Conservation (phyloP, 2,888 invertebrate genomes). For the Nomada goodeniana region DNA sequence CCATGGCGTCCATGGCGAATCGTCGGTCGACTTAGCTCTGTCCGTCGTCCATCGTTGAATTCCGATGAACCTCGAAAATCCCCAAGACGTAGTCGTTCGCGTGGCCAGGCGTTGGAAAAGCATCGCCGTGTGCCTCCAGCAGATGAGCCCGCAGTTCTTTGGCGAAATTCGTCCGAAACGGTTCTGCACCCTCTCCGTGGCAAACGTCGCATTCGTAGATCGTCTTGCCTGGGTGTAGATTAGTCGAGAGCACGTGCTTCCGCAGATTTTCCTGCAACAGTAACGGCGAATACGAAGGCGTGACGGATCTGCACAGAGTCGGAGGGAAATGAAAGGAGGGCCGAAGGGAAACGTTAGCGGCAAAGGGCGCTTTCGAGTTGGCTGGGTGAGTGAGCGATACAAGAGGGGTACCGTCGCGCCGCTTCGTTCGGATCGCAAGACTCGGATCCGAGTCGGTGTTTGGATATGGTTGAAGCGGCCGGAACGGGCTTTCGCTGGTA, state of each 20-base stretch:
- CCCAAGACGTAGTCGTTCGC: conserved; percentile 85
- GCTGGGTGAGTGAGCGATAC: conserved; percentile 7
- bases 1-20: too few species aligned
- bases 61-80: conserved; percentile 80
- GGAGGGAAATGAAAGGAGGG: too few species aligned
- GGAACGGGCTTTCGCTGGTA: conserved; percentile 34
- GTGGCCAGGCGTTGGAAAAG: conserved; percentile 85
- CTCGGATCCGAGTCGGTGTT: background rate
- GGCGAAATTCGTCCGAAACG: conserved; percentile 88
- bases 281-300: background rate
- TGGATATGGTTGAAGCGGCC: conserved; percentile 1
- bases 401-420: background rate
- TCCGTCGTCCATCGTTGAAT: conserved; percentile 8
- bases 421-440: too few species aligned
- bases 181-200: conserved; percentile 66
- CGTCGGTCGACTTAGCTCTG: conserved; percentile 14
- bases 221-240: conserved; percentile 90
- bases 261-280: conserved; percentile 91
- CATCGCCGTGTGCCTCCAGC: conserved; percentile 85
- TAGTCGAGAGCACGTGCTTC: conserved; percentile 93
- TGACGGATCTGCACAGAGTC: too few species aligned
- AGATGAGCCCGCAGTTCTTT: conserved; percentile 89
- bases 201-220: conserved; percentile 93
- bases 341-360: background rate
- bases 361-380: background rate